These are phyloP conservation scores for Oophaga pumilio DNA, from an alignment of 2,113 vertebrate genomes.

Conservation along the genomic window DNA sequence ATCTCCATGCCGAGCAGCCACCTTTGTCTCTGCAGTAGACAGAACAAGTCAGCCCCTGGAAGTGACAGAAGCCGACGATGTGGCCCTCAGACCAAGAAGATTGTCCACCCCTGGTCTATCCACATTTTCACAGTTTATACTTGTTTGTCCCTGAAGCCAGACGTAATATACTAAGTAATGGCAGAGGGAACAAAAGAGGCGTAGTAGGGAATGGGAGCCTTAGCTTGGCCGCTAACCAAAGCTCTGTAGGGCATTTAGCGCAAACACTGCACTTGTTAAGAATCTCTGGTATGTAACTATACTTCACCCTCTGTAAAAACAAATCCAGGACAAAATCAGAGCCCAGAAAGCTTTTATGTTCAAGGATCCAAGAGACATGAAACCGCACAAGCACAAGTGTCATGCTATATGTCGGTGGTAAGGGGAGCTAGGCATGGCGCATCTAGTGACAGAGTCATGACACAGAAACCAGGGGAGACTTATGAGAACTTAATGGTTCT, in stretches of 20 bases:
- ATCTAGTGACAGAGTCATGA: background rate
- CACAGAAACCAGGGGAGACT: too few relatives aligned
- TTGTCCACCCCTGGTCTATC: background rate
- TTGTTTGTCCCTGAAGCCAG: background rate
- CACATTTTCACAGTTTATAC: background rate
- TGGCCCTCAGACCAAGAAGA: background rate
- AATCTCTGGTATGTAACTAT: slow-evolving; percentile 54
- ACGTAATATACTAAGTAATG: background rate
- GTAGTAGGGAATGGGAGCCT: slow-evolving; percentile 27
- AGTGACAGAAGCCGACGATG: too few relatives aligned
- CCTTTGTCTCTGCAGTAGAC: too few relatives aligned
- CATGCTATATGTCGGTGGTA: background rate
- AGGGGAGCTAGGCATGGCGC: background rate
- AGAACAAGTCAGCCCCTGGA: too few relatives aligned
- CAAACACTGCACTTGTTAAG: slow-evolving; percentile 47
- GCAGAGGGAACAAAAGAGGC: slow-evolving; percentile 10
- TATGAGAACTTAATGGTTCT: background rate
- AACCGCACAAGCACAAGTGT: background rate
- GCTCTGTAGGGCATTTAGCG: slow-evolving; percentile 47
- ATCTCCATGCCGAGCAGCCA: too few relatives aligned
- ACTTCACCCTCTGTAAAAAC: slow-evolving; percentile 57
- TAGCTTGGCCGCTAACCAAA: slow-evolving; percentile 48
- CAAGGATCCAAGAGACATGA: slow-evolving; percentile 3
- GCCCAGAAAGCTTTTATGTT: background rate
- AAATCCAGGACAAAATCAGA: slow-evolving; percentile 14